Evolutionary conservation across 2,797 vertebrate genomes (phyloP).

Genomic region (Etheostoma nigrum): DNA sequence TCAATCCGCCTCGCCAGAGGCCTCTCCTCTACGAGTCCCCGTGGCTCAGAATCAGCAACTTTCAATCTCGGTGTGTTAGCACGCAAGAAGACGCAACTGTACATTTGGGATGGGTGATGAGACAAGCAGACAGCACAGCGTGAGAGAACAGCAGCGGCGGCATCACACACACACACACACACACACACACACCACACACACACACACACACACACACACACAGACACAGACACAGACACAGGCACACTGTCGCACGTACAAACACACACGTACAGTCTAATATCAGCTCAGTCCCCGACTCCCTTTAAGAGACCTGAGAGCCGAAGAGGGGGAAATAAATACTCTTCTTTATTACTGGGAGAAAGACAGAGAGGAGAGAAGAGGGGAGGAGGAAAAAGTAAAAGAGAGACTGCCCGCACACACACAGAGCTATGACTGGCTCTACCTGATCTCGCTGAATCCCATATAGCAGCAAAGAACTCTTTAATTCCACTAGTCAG

Average conservation of each 20-base stretch:
- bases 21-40: conserved; percentile 79
- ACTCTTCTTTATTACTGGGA: conserved; percentile 84
- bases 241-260: conserved; percentile 25
- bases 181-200: conserved; percentile 29
- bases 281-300: conserved; percentile 77
- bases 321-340: conserved; percentile 82
- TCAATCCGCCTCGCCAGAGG: conserved; percentile 83
- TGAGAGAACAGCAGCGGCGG: conserved; percentile 47
- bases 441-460: conserved; percentile 72
- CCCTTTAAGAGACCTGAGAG: conserved; percentile 82
- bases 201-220: conserved; percentile 24
- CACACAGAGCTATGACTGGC: conserved; percentile 45
- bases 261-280: conserved; percentile 72
- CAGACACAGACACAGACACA: conserved; percentile 26
- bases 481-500: conserved; percentile 83
- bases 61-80: conserved; percentile 83
- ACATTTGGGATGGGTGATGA: conserved; percentile 81
- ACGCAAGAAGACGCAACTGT: conserved; percentile 79
- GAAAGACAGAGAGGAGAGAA: conserved; percentile 69
- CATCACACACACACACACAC: conserved; percentile 28
- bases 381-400: conserved; percentile 54
- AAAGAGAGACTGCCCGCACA: conserved; percentile 61
- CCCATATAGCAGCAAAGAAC: conserved; percentile 69
- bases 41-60: conserved; percentile 81
- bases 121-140: conserved; percentile 76